Percentiles rank a stretch among this genome's conserved stretches.
Conservation (phyloP, 2,888 invertebrate genomes). For the Morpho helenor region DNA sequence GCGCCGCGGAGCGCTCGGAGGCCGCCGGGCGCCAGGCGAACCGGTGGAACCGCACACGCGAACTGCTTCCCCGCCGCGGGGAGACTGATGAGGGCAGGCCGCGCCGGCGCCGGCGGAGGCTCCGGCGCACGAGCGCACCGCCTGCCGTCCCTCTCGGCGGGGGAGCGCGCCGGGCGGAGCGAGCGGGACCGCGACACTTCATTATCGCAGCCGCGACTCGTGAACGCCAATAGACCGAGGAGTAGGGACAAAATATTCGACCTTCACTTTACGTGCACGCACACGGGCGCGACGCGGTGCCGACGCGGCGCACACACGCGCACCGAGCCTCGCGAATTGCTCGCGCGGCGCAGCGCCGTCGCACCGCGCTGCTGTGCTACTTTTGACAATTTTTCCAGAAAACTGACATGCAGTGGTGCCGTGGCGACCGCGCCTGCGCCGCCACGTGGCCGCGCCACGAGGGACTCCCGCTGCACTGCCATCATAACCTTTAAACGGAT, state of each 20-base stretch:
- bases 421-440: constrained; percentile 50
- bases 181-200: constrained; percentile 65
- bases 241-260: constrained; percentile 78
- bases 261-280: constrained; percentile 75
- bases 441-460: constrained; percentile 54
- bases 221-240: constrained; percentile 78
- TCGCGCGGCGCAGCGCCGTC: constrained; percentile 41
- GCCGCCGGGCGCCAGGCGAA: constrained; percentile 52
- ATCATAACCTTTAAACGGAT: neutral
- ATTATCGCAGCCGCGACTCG: constrained; percentile 74
- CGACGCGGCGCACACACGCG: constrained; percentile 59
- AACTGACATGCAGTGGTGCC: constrained; percentile 69
- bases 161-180: constrained; percentile 39
- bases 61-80: constrained; percentile 76
- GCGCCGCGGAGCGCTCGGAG: constrained; percentile 57
- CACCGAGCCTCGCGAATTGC: constrained; percentile 38
- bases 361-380: constrained; percentile 62
- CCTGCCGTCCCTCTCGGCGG: constrained; percentile 59
- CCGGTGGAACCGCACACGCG: constrained; percentile 68
- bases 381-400: constrained; percentile 78
- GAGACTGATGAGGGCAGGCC: constrained; percentile 77
- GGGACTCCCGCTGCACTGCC: constrained; percentile 25
- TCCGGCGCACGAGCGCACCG: constrained; percentile 68
- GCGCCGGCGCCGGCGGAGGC: constrained; percentile 72
- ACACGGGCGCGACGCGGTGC: constrained; percentile 51